A percentile compares a stretch with the other conserved stretches of the same genome.
phyloP scores from a whole-genome alignment of 2,797 vertebrate species.

The Glyptemys insculpta region DNA sequence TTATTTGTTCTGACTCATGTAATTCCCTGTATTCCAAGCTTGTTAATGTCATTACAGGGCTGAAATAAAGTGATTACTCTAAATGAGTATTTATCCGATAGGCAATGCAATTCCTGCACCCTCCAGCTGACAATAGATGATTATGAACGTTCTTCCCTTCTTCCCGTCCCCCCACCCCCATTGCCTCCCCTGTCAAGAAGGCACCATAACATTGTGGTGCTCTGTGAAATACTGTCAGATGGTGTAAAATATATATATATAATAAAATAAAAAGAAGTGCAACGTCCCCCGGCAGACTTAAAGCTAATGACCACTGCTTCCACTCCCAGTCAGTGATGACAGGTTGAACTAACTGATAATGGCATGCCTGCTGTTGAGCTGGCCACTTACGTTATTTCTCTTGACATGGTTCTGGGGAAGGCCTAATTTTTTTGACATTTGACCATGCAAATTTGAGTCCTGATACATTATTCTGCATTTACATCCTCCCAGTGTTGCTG shows the following conservation, averaged over 20 bases:
- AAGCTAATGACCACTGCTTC: conserved; percentile 96
- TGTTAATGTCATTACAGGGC: conserved; percentile 89
- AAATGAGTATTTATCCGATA: conserved; percentile 88
- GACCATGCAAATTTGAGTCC: conserved; percentile 99
- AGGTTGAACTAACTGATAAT: conserved; percentile 97
- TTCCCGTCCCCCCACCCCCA: conserved; percentile 50
- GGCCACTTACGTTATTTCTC: conserved; percentile 97
- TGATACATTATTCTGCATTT: conserved; percentile 99
- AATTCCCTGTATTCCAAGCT: conserved; percentile 90
- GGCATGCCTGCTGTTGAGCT: conserved; percentile 94
- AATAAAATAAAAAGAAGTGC: conserved; percentile 79
- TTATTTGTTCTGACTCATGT: conserved; percentile 91
- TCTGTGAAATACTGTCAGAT: conserved; percentile 87
- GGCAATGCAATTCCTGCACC: conserved; percentile 77
- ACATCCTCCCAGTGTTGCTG: conserved; percentile 91
- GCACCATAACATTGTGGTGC: conserved; percentile 73
- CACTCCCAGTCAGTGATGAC: conserved; percentile 94
- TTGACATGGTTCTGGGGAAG: conserved; percentile 98
- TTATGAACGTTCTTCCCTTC: conserved; percentile 65
- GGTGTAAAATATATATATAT: conserved; percentile 80
- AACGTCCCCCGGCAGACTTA: conserved; percentile 85
- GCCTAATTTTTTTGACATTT: conserved; percentile 99
- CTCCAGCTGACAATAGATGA: conserved; percentile 77
- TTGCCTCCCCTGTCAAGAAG: conserved; percentile 77
- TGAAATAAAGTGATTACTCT: conserved; percentile 91